Base-by-base conservation (phyloP, 2,113 vertebrate species). In the Embiotoca jacksoni region DNA sequence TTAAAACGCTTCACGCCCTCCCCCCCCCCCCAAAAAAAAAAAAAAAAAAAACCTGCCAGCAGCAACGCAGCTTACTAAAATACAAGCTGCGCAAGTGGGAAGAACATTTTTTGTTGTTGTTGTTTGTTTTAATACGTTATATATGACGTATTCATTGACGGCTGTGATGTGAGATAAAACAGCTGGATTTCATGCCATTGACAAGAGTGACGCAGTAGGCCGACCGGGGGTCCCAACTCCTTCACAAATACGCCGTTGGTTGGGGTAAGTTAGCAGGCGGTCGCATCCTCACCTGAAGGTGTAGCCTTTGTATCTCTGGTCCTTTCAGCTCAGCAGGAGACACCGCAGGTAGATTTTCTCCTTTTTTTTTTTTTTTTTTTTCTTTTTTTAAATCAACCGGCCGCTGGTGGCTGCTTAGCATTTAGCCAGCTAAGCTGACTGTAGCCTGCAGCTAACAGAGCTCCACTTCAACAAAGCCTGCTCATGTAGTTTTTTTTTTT, bases 181-280 rank as follows among this genome's bases (percentile, higher is more conserved):
- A 36, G 15, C 1, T 54, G 41, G 13, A 13, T 63, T 61, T 71
- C 35, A 13, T 46, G 57, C 57, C 61, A 53, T 31, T 61, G 7
- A 57, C 70, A 55, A 23, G n/a, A 76, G 81, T 89, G 88, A 91
- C 88, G 82, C 87, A 90, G 85, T 82, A 82, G 77, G 75, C 77
- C 81, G 31, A 66, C 35, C 35, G 44, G 15, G 39, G 23, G 1
- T 1, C 59, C 4, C 62, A 33, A 61, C 66, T 57, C n/a, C 23
- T 23, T 50, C 39, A 35, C n/a, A 50, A 11, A 73, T 23, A 23
- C 23, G 23, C 23, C 23, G 23, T 23, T 23, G 23, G 23, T 23
- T 23, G 23, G 23, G 23, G 23, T 23, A 23, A 23, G 23, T 23
- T 23, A 23, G 23, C 23, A 23, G 23, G 23, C 23, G 23, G 23